Base-by-base conservation (phyloP, 1,140 invertebrate genomes). In the Drosophila tropicalis region DNA sequence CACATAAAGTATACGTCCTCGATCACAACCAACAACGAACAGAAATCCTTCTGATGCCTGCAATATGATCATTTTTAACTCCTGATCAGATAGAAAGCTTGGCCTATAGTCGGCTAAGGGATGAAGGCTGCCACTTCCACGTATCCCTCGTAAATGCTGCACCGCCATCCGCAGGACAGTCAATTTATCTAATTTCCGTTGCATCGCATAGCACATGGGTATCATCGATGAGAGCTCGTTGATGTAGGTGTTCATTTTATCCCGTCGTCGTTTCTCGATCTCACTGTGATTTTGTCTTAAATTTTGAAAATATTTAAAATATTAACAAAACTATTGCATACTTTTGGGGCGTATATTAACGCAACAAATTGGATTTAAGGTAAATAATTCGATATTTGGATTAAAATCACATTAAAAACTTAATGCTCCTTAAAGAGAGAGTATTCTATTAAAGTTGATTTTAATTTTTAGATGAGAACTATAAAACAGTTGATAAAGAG, bases 201-300 rank as follows among this genome's bases (percentile, higher is more conserved):
- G 96, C 96, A 98, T 97, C 1, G 97, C 96, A 81, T 96, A 96
- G 90, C 98, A 98, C 96, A 98, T 98, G 1, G 98, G 98, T 7
- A 99, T 95, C 94, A 99, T 96, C 1, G 95, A 94, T 32, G 97
- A 97, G 34, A 99, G 91, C 92, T 99, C 97, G 0, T 96, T 96
- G 68, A 99, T 98, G 92, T 98, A 98, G 0, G 96, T 97, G 93
- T 98, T 98, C 98, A 99, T 99, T 93, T 99, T 99, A 91, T 99
- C 98, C 15, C 98, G 94, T 3, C 98, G 93, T 1, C 98, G 93
- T 91, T 98, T 98, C 92, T 99, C 98, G 69, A 99, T 98, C 93
- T 98, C 97, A 92, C 97, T 98, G 93, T 99, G 98, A 93, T 98
- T 98, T 92, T 98, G 96, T 77, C 96, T 96, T 89, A 1, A 1